Evolutionary conservation across 2,888 invertebrate genomes (phyloP).

Genomic region (Tolmerus cingulatus): DNA sequence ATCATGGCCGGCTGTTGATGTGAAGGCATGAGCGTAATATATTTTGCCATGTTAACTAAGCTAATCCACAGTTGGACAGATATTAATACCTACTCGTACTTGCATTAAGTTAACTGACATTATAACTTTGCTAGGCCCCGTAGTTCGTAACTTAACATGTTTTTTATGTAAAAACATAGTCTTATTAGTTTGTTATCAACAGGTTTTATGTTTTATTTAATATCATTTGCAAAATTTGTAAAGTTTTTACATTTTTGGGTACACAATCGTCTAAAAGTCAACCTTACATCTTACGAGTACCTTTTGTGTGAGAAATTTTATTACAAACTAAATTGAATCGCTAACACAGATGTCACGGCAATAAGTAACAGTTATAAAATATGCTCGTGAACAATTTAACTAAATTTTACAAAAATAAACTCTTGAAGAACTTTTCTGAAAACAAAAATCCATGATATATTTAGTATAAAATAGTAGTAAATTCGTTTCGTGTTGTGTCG

Average conservation of each 20-base stretch:
- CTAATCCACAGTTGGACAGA: background rate
- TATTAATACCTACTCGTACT: background rate
- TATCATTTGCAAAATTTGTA: background rate
- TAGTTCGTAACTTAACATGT: constrained; percentile 1
- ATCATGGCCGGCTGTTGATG: constrained; percentile 37
- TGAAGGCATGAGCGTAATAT: constrained; percentile 36
- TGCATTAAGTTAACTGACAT: background rate
- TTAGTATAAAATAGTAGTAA: too few species aligned
- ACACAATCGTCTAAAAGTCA: background rate
- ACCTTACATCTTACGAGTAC: background rate
- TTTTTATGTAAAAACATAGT: background rate
- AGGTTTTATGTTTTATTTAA: background rate
- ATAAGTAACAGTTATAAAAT: background rate
- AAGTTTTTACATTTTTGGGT: background rate
- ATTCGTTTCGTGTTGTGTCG: too few species aligned
- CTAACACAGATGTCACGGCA: background rate
- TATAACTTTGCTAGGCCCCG: constrained; percentile 11
- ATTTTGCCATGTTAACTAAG: constrained; percentile 23
- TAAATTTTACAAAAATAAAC: too few species aligned
- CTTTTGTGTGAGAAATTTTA: background rate
- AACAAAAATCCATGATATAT: too few species aligned
- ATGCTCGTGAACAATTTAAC: background rate
- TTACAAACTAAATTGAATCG: background rate
- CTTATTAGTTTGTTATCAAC: background rate
- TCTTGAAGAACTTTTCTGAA: too few species aligned